Conservation (phyloP, 2,888 invertebrate genomes). For the Petrolisthes manimaculis region DNA sequence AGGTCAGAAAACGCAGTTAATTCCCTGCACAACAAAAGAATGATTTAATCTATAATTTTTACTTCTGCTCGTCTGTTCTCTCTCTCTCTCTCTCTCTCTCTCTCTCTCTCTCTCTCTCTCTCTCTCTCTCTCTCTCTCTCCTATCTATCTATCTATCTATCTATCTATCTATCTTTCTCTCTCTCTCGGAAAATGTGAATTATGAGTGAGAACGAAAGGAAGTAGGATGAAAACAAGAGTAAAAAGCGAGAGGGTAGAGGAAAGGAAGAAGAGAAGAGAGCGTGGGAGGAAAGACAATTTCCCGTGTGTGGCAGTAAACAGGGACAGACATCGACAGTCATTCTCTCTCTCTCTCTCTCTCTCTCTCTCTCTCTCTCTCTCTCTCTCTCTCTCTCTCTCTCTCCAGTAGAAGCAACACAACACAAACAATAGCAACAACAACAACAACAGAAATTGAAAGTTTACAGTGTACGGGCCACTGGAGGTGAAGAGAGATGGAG, state of each 20-base stretch:
- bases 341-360: neutral
- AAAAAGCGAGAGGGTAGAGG: neutral
- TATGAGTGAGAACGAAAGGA: neutral
- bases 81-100: neutral
- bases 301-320: neutral
- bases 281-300: neutral
- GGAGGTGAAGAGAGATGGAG: neutral
- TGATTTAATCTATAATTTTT: neutral
- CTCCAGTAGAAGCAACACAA: neutral
- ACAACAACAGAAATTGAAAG: neutral
- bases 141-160: slow-evolving; percentile 10
- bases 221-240: neutral
- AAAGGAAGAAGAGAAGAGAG: neutral
- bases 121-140: neutral
- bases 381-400: slow-evolving; percentile 25
- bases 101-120: neutral
- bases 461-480: neutral
- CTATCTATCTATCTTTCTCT: slow-evolving; percentile 36
- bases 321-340: neutral
- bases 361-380: slow-evolving; percentile 22
- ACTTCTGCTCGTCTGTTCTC: neutral
- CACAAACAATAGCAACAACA: neutral
- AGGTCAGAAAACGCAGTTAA: too few species aligned
- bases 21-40: too few species aligned
- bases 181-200: slow-evolving; percentile 26